A percentile compares a stretch with the other conserved stretches of the same genome.
These are phyloP conservation scores for Pholis gunnellus DNA, from an alignment of 2,113 vertebrate species.

Conservation along the genomic window DNA sequence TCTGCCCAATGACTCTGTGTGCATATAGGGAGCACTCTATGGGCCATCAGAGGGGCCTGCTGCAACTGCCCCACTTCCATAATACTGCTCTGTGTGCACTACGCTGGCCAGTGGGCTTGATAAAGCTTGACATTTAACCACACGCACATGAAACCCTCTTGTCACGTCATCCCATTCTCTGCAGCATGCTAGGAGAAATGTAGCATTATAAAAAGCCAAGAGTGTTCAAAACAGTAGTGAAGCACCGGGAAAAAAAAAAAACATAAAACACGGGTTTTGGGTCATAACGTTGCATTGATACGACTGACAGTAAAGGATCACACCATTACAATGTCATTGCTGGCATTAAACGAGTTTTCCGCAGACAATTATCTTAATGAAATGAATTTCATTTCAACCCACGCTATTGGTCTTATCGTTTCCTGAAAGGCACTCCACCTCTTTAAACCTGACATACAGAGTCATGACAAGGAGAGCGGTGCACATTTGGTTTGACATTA, in stretches of 20 bases:
- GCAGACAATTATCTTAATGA: constrained; percentile 61
- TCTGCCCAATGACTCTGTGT: constrained; percentile 83
- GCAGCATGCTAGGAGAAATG: constrained; percentile 31
- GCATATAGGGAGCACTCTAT: constrained; percentile 78
- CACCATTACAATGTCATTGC: constrained; percentile 49
- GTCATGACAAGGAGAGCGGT: constrained; percentile 32
- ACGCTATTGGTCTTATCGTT: constrained; percentile 62
- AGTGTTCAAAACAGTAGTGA: neutral
- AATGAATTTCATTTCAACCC: constrained; percentile 52
- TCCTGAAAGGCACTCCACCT: constrained; percentile 45
- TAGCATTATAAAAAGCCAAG: constrained; percentile 18
- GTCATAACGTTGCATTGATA: constrained; percentile 41
- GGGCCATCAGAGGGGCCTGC: constrained; percentile 74
- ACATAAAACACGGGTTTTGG: constrained; percentile 32
- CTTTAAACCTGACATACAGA: constrained; percentile 54
- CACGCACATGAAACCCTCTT: constrained; percentile 54
- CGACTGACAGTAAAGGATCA: constrained; percentile 40
- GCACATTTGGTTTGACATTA: constrained; percentile 60
- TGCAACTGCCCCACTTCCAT: constrained; percentile 77
- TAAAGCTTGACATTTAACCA: constrained; percentile 68
- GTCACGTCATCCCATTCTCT: constrained; percentile 53
- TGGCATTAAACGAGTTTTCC: constrained; percentile 32
- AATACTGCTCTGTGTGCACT: constrained; percentile 73
- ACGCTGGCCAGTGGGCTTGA: constrained; percentile 60
- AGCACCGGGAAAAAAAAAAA: constrained; percentile 10